Evolutionary conservation across 2,888 invertebrate species (phyloP), one percentile per base, ranked within the genome.

Genomic region (Geophilus truncorum): DNA sequence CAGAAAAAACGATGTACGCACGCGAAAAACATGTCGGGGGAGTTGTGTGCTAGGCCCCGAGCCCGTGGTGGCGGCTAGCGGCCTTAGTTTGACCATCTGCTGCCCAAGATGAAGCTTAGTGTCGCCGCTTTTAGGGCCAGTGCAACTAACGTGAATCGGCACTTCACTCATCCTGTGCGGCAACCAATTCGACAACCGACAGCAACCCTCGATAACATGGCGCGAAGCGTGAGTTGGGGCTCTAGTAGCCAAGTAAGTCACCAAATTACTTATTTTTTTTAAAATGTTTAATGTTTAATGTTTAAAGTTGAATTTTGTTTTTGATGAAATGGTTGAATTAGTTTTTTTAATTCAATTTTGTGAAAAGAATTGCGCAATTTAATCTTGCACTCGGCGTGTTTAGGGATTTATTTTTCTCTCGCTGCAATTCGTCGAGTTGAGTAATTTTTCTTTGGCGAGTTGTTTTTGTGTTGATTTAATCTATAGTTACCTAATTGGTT

Each of bases 91-190:
- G 12, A 15, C 15, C 57, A 10, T 76, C 18, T 76, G 7, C 23
- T 36, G 32, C 36, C 34, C 51, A 75, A n/a, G 45, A 83, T 83
- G 83, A 83, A 83, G 81, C 82, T 83, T 77, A 83, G 83, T 76
- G 83, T 83, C 57, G 83, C 83, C 21, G 82, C 83, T 15, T 83
- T 81, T 79, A 34, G 83, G 57, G 83, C 83, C 7, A 83, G 83
- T 21, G 80, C 82, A 30, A 82, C 82, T 57, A 81, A 83, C 30
- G 81, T 83, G 18, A 82, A 82, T 23, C 80, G 79, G 81, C 79
- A 78, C 81, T 1, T 81, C 80, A 77, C 82, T 81, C 15, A 77
- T 80, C n/a, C 82, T 82, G 0, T 82, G 82, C 40, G 82, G 82
- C 32, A 23, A 23, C 57, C 30, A 21, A 21, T 77, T 21, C 30